Conservation (phyloP, 1,140 invertebrate genomes). For the Drosophila orosa region DNA sequence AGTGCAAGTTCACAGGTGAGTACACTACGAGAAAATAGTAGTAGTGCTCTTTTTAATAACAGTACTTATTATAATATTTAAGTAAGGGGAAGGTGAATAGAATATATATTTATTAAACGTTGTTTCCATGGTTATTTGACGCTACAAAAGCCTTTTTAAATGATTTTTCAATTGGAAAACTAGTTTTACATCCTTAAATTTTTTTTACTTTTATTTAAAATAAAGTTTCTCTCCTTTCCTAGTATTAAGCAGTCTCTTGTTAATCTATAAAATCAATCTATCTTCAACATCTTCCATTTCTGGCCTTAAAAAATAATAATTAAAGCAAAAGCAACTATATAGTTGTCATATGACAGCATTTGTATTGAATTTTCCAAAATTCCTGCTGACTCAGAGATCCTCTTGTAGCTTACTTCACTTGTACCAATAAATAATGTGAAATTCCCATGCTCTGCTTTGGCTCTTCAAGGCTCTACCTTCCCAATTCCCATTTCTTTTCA, state of each 20-base stretch:
- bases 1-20: constrained; percentile 79
- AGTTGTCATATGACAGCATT: not conserved
- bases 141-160: not conserved
- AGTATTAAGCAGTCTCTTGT: not conserved
- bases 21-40: constrained; percentile 4
- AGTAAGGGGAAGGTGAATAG: not conserved
- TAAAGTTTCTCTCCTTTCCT: not conserved
- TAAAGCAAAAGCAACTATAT: not conserved
- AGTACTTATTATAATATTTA: not conserved
- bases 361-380: not conserved
- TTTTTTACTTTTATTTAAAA: no score
- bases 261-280: not conserved
- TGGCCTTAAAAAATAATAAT: no score
- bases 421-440: constrained; percentile 20
- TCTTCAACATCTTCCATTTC: not conserved
- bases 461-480: not conserved
- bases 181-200: no score
- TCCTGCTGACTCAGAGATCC: not conserved
- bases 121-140: not conserved
- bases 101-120: not conserved
- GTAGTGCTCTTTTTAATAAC: not conserved
- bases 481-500: constrained; percentile 16
- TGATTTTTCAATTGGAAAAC: no score
- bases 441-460: not conserved
- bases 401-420: not conserved